Evolutionary conservation across 2,888 invertebrate species (phyloP).

Genomic region (Phoronis australis): DNA sequence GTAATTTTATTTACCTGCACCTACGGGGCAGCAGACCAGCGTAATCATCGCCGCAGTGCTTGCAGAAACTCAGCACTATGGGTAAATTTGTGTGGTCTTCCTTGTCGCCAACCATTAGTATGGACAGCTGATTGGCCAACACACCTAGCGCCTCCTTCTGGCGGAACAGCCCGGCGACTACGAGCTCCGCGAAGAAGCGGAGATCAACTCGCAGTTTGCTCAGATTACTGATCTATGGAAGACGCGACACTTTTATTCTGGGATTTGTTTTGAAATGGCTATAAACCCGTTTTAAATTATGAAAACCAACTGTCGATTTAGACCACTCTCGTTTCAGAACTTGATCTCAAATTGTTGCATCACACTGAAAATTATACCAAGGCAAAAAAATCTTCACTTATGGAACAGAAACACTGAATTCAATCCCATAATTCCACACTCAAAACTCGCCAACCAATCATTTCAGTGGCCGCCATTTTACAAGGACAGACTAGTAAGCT

Average conservation of each 20-base stretch:
- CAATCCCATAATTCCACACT: too few species aligned
- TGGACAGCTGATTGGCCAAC: constrained; percentile 71
- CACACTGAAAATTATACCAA: too few species aligned
- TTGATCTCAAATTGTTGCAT: too few species aligned
- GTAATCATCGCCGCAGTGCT: constrained; percentile 95
- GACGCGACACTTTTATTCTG: constrained; percentile 1
- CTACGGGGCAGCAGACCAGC: constrained; percentile 62
- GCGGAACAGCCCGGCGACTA: constrained; percentile 71
- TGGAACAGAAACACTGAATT: too few species aligned
- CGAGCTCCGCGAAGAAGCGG: constrained; percentile 86
- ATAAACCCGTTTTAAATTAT: neutral
- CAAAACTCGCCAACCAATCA: too few species aligned
- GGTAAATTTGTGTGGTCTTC: constrained; percentile 90
- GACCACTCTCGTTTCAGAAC: too few species aligned
- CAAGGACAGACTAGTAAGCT: too few species aligned
- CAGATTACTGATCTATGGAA: constrained; percentile 63
- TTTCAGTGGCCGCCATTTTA: too few species aligned
- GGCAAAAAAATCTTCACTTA: too few species aligned
- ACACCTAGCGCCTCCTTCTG: constrained; percentile 80
- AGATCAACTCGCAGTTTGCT: constrained; percentile 94
- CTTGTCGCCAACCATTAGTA: constrained; percentile 84
- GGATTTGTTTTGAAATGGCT: neutral
- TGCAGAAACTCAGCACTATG: constrained; percentile 87
- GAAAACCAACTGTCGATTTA: too few species aligned
- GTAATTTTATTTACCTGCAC: constrained; percentile 37